phyloP scores from a whole-genome alignment of 2,113 vertebrate species.

The Carassius carassius region DNA sequence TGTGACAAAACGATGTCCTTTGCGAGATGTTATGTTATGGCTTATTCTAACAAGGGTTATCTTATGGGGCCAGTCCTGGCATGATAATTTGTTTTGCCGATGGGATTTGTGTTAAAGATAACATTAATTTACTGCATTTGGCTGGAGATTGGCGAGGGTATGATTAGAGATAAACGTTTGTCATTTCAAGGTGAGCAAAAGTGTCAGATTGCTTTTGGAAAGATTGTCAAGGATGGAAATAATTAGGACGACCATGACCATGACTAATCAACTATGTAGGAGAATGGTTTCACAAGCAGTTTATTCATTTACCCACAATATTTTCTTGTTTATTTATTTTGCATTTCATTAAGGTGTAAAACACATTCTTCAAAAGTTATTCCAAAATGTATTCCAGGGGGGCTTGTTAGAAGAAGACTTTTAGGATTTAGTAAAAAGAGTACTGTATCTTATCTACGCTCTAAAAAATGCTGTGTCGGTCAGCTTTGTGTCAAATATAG shows the following conservation, averaged over 20 bases:
- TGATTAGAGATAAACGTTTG: conserved; percentile 1
- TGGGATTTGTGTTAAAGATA: conserved; percentile 22
- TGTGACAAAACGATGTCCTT: neutral
- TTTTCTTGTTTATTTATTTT: neutral
- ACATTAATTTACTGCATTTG: conserved; percentile 16
- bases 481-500: no score
- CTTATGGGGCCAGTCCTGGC: conserved; percentile 26
- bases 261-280: conserved; percentile 13
- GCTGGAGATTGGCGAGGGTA: neutral
- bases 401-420: neutral
- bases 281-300: neutral
- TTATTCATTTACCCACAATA: conserved; percentile 19
- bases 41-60: conserved; percentile 16
- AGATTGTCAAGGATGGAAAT: conserved; percentile 34
- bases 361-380: neutral
- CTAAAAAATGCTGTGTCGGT: no score
- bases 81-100: conserved; percentile 29
- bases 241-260: conserved; percentile 12
- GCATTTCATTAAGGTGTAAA: neutral
- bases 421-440: neutral
- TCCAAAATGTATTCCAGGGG: no score
- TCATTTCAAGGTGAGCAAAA: conserved; percentile 21
- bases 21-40: neutral
- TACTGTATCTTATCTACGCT: neutral
- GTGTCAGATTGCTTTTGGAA: conserved; percentile 25